Base-by-base conservation (phyloP, 2,797 vertebrate species). In the Mus spretus region DNA sequence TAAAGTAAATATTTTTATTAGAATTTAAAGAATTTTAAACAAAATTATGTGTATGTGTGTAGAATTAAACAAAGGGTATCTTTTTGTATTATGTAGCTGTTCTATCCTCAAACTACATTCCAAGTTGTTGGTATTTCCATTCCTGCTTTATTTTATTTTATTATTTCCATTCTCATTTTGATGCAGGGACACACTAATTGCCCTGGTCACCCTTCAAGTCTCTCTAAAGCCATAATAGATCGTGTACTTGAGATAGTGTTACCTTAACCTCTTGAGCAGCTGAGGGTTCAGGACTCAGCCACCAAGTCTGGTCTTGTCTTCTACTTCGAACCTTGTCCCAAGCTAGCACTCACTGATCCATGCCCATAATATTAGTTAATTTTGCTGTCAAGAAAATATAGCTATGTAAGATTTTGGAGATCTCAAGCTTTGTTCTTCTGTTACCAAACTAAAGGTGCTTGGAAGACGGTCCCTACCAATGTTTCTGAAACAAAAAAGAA, bases 1-100 rank as follows among this genome's bases (percentile, higher is more conserved):
- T 4, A 86, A 84, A 93, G 13, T 50, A 89, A 93, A 31, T 84
- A 89, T 84, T 94, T 95, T 57, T 61, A 3, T 28, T 9, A 90
- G 3, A 22, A 31, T 63, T 26, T 4, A 24, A 63, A 79, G 67
- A 20, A 92, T 15, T 3, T 40, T 82, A 28, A 82, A 82, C 7
- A 61, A 61, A 61, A 40, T 81, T 47, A 28, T 65, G 37, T 63
- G 59, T 70, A 31, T 63, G 80, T 37, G 47, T 70, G 24, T 47
- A 26, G 19, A 70, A 55, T 72, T 74, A 74, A 74, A 28, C 4
- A 31, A 40, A 55, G 7, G 65, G 3, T 1, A 4, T 87, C 31
- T 13, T 72, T 72, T 87, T 28, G 22, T 86, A n/a, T 53, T 4
- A 70, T 19, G 34, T 2, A 50, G 15, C 81, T 44, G 24, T 13